These are phyloP conservation scores for Microplitis mediator DNA, from an alignment of 1,140 invertebrate genomes.

Conservation along the genomic window DNA sequence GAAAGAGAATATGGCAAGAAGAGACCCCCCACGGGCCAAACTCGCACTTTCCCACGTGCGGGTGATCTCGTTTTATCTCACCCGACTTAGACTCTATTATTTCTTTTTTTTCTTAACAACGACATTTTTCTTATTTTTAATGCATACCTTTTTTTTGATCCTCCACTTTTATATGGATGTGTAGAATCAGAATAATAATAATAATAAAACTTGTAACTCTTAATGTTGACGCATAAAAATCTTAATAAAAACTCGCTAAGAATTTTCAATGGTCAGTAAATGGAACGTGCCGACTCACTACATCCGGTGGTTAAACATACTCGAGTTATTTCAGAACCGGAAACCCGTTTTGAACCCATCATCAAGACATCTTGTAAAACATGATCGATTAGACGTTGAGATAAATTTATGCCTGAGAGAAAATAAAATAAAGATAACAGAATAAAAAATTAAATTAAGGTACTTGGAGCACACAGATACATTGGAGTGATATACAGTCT, in stretches of 20 bases:
- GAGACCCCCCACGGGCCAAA: conserved; percentile 56
- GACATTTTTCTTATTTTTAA: conserved; percentile 27
- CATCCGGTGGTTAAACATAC: background rate
- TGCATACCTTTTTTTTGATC: background rate
- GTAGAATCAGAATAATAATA: background rate
- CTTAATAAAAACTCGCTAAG: too few species aligned
- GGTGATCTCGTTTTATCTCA: conserved; percentile 61
- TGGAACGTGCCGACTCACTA: background rate
- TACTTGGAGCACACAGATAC: background rate
- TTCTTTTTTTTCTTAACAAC: conserved; percentile 18
- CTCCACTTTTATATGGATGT: background rate
- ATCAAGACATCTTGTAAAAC: background rate
- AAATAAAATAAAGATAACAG: background rate
- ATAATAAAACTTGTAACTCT: too few species aligned
- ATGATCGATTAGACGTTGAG: background rate
- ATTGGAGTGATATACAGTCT: background rate
- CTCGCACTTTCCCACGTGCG: conserved; percentile 62
- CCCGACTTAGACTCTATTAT: conserved; percentile 27
- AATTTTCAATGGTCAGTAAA: too few species aligned
- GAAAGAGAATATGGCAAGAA: background rate
- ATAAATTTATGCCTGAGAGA: background rate
- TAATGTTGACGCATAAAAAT: too few species aligned
- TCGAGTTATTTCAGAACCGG: background rate
- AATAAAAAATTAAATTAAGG: background rate
- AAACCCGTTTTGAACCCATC: background rate